Evolutionary conservation across 2,113 vertebrate genomes (phyloP).

Genomic region (Lophura nycthemera): DNA sequence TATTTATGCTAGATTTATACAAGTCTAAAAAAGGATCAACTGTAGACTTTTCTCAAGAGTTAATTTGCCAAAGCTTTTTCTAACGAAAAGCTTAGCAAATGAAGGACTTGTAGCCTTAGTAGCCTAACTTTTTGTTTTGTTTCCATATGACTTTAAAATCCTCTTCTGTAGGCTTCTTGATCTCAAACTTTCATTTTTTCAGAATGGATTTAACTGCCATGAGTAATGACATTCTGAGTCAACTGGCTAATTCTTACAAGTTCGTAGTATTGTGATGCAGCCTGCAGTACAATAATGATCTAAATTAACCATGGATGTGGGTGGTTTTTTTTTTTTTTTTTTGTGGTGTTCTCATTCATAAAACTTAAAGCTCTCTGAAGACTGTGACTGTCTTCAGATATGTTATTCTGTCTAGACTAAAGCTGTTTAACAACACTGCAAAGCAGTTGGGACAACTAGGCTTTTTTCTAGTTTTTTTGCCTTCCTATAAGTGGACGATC

Average conservation of each 20-base stretch:
- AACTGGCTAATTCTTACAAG: background rate
- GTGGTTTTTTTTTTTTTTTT: background rate
- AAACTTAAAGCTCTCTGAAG: background rate
- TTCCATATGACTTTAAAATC: background rate
- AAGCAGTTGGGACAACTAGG: background rate
- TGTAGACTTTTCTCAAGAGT: background rate
- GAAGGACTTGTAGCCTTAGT: background rate
- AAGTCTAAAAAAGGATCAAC: background rate
- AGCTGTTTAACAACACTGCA: background rate
- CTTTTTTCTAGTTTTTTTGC: background rate
- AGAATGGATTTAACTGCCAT: background rate
- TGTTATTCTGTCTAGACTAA: background rate
- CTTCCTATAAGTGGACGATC: background rate
- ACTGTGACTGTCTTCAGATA: background rate
- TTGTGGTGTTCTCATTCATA: slow-evolving; percentile 27
- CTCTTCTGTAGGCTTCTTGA: background rate
- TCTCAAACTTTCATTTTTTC: background rate
- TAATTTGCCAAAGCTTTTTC: background rate
- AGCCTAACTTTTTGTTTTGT: background rate
- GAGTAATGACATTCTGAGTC: slow-evolving; percentile 29
- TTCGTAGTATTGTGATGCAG: slow-evolving; percentile 7
- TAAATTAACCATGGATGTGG: background rate
- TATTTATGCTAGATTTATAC: background rate
- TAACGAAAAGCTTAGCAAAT: background rate
- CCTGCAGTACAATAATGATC: background rate